phyloP scores from a whole-genome alignment of 2,113 vertebrate species.

The Syngnathoides biaculeatus region DNA sequence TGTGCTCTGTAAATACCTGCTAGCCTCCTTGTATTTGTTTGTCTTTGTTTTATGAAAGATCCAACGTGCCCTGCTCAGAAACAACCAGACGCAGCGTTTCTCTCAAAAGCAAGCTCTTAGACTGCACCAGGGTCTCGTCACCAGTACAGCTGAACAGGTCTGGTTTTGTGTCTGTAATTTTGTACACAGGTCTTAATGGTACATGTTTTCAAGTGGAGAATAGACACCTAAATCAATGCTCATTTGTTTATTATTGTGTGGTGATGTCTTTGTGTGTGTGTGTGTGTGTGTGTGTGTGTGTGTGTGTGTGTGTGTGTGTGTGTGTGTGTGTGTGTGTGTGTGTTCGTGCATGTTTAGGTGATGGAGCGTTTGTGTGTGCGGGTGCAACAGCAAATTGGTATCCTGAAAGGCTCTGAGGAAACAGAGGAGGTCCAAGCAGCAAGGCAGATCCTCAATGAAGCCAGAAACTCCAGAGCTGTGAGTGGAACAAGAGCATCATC shows the following conservation, averaged over 20 bases:
- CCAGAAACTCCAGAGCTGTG: slow-evolving; percentile 85
- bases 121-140: slow-evolving; percentile 84
- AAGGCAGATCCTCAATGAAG: slow-evolving; percentile 85
- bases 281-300: background rate
- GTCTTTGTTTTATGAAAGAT: slow-evolving; percentile 68
- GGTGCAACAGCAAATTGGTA: slow-evolving; percentile 83
- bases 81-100: slow-evolving; percentile 83
- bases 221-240: background rate
- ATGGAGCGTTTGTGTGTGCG: slow-evolving; percentile 85
- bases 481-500: slow-evolving; percentile 34
- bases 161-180: slow-evolving; percentile 51
- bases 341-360: slow-evolving; percentile 59
- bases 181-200: slow-evolving; percentile 50
- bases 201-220: background rate
- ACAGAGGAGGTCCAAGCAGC: slow-evolving; percentile 82
- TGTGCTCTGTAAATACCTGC: slow-evolving; percentile 55
- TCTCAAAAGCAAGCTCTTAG: slow-evolving; percentile 85
- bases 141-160: slow-evolving; percentile 87
- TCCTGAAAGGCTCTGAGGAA: slow-evolving; percentile 77
- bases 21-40: slow-evolving; percentile 30
- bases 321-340: background rate
- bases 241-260: background rate
- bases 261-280: background rate
- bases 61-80: slow-evolving; percentile 84
- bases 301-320: background rate